These are phyloP conservation scores for Balanococcus diminutus DNA, from an alignment of 2,888 invertebrate genomes.

Conservation along the genomic window DNA sequence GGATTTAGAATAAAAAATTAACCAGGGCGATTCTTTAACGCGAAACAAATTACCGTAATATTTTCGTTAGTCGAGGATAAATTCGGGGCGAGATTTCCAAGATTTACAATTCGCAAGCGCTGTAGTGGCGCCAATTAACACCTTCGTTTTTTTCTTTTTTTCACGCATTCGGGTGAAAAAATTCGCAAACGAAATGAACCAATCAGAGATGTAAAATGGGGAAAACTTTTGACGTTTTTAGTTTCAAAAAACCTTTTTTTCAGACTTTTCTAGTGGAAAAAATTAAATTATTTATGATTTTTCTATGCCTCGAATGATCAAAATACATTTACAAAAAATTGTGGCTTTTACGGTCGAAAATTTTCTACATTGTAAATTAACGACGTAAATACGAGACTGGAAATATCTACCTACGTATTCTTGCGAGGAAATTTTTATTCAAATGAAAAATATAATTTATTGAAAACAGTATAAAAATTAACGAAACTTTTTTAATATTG, in stretches of 20 bases:
- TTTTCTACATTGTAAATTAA: neutral
- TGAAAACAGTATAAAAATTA: neutral
- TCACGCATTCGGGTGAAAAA: neutral
- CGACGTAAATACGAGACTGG: neutral
- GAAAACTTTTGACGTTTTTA: neutral
- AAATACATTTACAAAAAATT: no score
- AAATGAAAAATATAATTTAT: constrained; percentile 32
- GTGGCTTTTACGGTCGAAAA: neutral
- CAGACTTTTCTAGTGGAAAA: neutral
- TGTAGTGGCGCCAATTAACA: neutral
- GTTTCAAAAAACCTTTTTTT: neutral
- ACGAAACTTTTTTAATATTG: constrained; percentile 31
- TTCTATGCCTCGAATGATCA: neutral
- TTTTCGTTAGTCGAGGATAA: neutral
- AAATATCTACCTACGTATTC: no score
- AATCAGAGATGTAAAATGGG: neutral
- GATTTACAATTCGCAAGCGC: neutral
- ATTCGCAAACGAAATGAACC: neutral
- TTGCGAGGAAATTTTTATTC: neutral
- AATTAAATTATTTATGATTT: neutral
- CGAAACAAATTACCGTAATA: constrained; percentile 43
- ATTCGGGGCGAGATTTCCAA: neutral
- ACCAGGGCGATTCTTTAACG: constrained; percentile 23
- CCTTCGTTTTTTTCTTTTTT: neutral
- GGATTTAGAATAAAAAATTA: constrained; percentile 42